Evolutionary conservation across 2,113 vertebrate genomes (phyloP).

Genomic region (Pithys albifrons): DNA sequence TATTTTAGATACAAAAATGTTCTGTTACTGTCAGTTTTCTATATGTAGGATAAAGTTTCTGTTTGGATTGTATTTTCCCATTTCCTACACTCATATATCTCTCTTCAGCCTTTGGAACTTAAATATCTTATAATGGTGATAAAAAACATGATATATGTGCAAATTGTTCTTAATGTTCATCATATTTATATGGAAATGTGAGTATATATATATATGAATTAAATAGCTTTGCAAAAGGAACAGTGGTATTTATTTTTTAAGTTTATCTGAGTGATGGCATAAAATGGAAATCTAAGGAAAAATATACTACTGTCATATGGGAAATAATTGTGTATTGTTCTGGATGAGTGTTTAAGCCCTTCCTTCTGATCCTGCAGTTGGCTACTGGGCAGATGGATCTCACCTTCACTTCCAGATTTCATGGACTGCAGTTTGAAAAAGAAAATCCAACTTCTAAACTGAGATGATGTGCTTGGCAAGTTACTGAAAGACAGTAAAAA

Average conservation of each 20-base stretch:
- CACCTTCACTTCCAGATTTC: slow-evolving; percentile 1
- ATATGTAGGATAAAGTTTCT: background rate
- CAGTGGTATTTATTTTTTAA: background rate
- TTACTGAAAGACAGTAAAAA: slow-evolving; percentile 16
- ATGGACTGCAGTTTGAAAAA: background rate
- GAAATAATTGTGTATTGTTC: background rate
- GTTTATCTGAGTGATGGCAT: background rate
- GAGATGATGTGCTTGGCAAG: background rate
- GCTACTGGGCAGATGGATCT: background rate
- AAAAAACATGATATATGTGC: background rate
- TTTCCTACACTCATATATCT: background rate
- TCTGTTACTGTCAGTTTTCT: background rate
- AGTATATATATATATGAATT: background rate
- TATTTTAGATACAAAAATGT: background rate
- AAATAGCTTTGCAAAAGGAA: background rate
- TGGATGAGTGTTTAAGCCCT: background rate
- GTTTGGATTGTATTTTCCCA: background rate
- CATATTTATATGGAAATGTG: background rate
- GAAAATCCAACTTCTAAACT: background rate
- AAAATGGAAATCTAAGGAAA: background rate
- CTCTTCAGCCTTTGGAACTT: background rate
- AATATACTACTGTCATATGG: background rate
- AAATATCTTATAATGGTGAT: background rate
- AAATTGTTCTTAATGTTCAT: background rate
- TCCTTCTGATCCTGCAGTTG: background rate